These are phyloP conservation scores for Idaea biselata DNA, from an alignment of 2,888 invertebrate species.

Conservation along the genomic window DNA sequence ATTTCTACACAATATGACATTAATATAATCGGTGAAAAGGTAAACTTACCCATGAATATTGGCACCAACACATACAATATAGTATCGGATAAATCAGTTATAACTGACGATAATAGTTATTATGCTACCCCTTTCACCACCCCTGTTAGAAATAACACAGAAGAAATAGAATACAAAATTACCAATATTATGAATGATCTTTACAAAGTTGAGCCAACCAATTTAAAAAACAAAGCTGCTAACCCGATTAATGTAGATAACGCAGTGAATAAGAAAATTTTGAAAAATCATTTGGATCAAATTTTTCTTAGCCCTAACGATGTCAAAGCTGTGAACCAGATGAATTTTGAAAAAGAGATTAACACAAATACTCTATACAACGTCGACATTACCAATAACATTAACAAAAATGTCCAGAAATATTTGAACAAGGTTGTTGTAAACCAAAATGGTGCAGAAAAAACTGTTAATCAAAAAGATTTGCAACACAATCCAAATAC, in stretches of 20 bases:
- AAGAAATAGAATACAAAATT: not conserved
- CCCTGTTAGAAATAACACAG: slow-evolving; percentile 7
- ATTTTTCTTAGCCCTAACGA: not conserved
- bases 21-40: slow-evolving; percentile 12
- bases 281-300: not conserved
- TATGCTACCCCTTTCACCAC: not conserved
- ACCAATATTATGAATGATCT: not conserved
- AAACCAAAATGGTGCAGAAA: not conserved
- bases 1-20: slow-evolving; percentile 39
- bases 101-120: not conserved
- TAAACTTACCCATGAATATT: slow-evolving; percentile 15
- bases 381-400: not conserved
- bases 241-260: not conserved
- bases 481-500: too few species aligned
- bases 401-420: not conserved
- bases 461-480: slow-evolving; percentile 16
- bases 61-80: slow-evolving; percentile 17
- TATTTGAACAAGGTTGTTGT: not conserved
- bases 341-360: not conserved
- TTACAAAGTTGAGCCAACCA: not conserved
- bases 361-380: not conserved
- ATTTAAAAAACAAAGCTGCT: not conserved
- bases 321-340: not conserved
- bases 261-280: not conserved
- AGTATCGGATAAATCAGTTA: slow-evolving; percentile 14